Evolutionary conservation across 2,113 vertebrate genomes (phyloP), one percentile per base, ranked within the genome.

Genomic region (Phyllostomus discolor): DNA sequence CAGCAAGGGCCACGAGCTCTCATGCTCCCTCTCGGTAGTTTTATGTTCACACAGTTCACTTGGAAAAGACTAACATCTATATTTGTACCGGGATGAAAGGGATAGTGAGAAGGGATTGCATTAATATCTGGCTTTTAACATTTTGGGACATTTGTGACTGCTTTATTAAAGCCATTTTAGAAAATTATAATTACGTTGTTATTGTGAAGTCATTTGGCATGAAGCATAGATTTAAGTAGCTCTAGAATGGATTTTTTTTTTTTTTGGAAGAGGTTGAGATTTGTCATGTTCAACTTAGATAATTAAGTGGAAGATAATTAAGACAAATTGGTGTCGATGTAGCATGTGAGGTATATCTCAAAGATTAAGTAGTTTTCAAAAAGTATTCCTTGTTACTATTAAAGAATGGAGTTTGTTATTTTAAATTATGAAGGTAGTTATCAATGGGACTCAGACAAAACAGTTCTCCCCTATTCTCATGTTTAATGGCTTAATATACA

Each of bases 91-190:
- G 52, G 26, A 64, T 89, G 26, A n/a, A 87, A 84, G 43, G 92
- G 22, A 78, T 12, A 46, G 59, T 43, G 67, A 95, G 41, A 93
- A 85, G 41, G 66, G 91, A 86, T 87, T 82, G 33, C 10, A 35
- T 33, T 19, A 41, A 43, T 91, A 93, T 69, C 35, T 95, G 80
- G 7, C 93, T 96, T 94, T 96, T 85, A 96, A 94, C 57, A 52
- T 95, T 98, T 91, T 33, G 95, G 80, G 90, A 93, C 90, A 96
- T 88, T 85, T 95, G 48, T 84, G 91, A 93, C 11, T 82, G 92
- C 46, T 93, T 54, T 72, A 59, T 95, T 79, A 93, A 94, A 72
- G 1, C 0, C 7, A 70, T 92, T 97, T 96, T 92, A 82, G 79
- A 95, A 78, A 57, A 81, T 90, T 48, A 10, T 79, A 96, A 96